Evolutionary conservation across 2,888 invertebrate genomes (phyloP).

Genomic region (Napeogenes sylphis): DNA sequence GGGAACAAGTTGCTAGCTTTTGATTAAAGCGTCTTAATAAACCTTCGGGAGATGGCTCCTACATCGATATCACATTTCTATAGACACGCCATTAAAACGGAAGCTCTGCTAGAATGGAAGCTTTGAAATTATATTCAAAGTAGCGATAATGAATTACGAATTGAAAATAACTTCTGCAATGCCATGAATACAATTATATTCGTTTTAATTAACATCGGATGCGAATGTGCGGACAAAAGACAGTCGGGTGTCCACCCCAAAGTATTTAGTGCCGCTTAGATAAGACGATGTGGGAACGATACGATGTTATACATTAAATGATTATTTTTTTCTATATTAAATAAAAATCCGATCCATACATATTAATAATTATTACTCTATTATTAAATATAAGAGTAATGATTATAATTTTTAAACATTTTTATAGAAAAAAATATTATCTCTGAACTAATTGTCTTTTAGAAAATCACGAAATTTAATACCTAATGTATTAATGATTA

Average conservation of each 20-base stretch:
- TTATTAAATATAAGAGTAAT: too few species aligned
- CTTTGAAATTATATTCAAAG: conserved; percentile 19
- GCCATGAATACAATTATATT: conserved; percentile 46
- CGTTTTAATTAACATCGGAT: conserved; percentile 66
- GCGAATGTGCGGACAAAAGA: conserved; percentile 60
- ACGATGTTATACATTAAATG: conserved; percentile 17
- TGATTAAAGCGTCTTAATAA: conserved; percentile 11
- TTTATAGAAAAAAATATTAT: too few species aligned
- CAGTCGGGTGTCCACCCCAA: conserved; percentile 53
- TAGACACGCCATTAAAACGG: conserved; percentile 10
- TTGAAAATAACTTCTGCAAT: conserved; percentile 12
- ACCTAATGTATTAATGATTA: too few species aligned
- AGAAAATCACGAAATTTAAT: too few species aligned
- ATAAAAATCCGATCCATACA: too few species aligned
- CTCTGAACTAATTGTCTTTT: too few species aligned
- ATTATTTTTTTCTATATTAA: too few species aligned
- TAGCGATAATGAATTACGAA: conserved; percentile 11
- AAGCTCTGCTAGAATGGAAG: conserved; percentile 7
- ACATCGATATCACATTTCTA: conserved; percentile 16
- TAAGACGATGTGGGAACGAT: conserved; percentile 38
- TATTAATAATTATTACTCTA: too few species aligned
- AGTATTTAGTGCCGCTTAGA: conserved; percentile 28
- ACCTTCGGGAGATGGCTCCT: conserved; percentile 10
- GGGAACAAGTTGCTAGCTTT: conserved; percentile 8
- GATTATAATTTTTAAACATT: too few species aligned